A percentile compares a stretch with the other conserved stretches of the same genome.
These are phyloP conservation scores for Atractosteus spatula DNA, from an alignment of 2,113 vertebrate genomes.

Conservation along the genomic window DNA sequence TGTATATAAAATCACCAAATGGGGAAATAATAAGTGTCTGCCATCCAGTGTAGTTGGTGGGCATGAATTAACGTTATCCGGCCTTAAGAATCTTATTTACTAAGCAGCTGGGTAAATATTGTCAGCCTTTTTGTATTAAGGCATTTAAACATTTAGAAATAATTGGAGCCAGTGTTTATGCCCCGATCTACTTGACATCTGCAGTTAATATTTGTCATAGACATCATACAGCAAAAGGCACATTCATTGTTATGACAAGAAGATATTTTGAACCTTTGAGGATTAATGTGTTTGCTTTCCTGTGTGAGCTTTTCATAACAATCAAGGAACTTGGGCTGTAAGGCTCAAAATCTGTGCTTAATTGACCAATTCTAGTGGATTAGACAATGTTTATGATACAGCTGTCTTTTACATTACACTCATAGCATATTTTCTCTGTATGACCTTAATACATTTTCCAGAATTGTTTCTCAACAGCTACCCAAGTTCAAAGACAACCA, in stretches of 20 bases:
- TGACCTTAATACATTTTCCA: slow-evolving; percentile 38
- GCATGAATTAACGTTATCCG: slow-evolving; percentile 53
- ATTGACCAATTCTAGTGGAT: slow-evolving; percentile 37
- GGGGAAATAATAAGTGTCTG: slow-evolving; percentile 20
- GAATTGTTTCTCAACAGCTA: slow-evolving; percentile 15
- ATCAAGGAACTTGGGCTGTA: slow-evolving; percentile 33
- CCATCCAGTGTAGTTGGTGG: slow-evolving; percentile 60
- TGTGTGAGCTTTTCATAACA: slow-evolving; percentile 55
- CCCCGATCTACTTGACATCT: slow-evolving; percentile 62
- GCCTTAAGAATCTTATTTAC: slow-evolving; percentile 66
- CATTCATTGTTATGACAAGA: slow-evolving; percentile 65
- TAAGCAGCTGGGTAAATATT: slow-evolving; percentile 68
- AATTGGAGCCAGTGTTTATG: slow-evolving; percentile 62
- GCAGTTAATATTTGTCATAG: slow-evolving; percentile 64
- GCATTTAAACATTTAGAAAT: slow-evolving; percentile 67
- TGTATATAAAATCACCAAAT: slow-evolving; percentile 23
- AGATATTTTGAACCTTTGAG: slow-evolving; percentile 65
- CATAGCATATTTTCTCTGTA: slow-evolving; percentile 36
- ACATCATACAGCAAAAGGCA: slow-evolving; percentile 55
- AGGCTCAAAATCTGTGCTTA: slow-evolving; percentile 45
- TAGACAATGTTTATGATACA: slow-evolving; percentile 56
- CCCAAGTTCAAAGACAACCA: slow-evolving; percentile 4
- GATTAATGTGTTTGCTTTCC: slow-evolving; percentile 71
- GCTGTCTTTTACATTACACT: slow-evolving; percentile 56
- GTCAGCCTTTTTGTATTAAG: slow-evolving; percentile 62